phyloP scores from a whole-genome alignment of 2,888 invertebrate species.

The Melanostoma mellinum region DNA sequence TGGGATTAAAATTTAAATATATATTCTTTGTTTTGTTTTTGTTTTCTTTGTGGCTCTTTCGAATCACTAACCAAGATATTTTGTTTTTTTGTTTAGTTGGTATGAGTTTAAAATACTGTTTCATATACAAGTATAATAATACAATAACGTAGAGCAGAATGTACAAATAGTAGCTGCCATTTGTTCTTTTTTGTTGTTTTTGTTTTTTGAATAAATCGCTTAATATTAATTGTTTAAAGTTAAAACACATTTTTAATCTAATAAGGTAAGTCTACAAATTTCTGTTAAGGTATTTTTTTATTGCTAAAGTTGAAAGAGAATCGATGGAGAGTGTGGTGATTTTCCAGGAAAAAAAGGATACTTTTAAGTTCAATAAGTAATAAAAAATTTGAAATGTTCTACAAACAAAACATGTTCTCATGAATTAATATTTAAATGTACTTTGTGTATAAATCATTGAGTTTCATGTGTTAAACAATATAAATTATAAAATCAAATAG shows the following conservation, averaged over 20 bases:
- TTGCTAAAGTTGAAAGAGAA: constrained; percentile 46
- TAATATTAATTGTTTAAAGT: constrained; percentile 11
- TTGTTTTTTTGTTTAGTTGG: background rate
- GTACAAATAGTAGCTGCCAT: constrained; percentile 60
- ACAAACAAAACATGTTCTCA: background rate
- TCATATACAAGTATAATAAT: constrained; percentile 19
- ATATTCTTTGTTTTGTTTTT: constrained; percentile 13
- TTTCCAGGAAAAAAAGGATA: background rate
- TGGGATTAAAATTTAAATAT: constrained; percentile 27
- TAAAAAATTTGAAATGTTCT: too few relatives aligned
- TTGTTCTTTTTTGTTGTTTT: constrained; percentile 5
- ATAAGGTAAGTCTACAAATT: constrained; percentile 43
- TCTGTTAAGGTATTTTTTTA: constrained; percentile 44
- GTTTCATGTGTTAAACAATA: background rate
- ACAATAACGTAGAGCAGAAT: constrained; percentile 3
- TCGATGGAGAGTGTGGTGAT: background rate
- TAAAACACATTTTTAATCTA: constrained; percentile 46
- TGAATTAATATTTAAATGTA: background rate
- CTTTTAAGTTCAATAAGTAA: too few relatives aligned
- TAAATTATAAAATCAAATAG: background rate
- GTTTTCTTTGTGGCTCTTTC: background rate
- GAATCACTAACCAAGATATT: constrained; percentile 11
- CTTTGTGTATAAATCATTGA: background rate
- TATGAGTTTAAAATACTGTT: constrained; percentile 29
- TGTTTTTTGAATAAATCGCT: constrained; percentile 22